Evolutionary conservation across 2,113 vertebrate species (phyloP).

Genomic region (Manacus vitellinus): DNA sequence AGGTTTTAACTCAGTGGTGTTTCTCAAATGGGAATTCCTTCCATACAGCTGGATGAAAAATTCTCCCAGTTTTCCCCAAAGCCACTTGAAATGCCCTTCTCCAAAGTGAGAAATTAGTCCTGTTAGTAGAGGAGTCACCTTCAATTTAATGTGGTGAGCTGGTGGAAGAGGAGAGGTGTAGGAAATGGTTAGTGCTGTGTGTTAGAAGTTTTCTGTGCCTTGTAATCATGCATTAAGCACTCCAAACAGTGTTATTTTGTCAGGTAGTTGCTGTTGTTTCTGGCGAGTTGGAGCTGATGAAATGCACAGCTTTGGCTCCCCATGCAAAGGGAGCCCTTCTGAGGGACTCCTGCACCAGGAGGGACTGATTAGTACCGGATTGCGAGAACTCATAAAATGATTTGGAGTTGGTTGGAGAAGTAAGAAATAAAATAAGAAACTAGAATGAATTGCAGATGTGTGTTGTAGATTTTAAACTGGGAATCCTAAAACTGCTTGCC

Average conservation of each 20-base stretch:
- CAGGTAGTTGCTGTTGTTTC: constrained; percentile 13
- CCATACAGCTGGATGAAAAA: not conserved
- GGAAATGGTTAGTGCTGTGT: not conserved
- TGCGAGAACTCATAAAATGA: not conserved
- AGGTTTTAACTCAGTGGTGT: not conserved
- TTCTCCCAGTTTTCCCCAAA: not conserved
- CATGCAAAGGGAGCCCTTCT: not conserved
- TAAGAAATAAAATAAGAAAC: constrained; percentile 20
- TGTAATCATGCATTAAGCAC: not conserved
- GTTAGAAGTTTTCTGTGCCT: not conserved
- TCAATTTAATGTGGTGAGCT: not conserved
- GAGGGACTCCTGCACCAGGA: constrained; percentile 44
- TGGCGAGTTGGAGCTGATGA: not conserved
- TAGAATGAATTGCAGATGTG: constrained; percentile 44
- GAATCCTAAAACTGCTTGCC: constrained; percentile 36
- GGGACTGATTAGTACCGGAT: constrained; percentile 6
- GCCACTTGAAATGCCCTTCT: not conserved
- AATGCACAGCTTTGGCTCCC: not conserved
- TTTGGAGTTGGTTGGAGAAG: not conserved
- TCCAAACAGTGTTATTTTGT: not conserved
- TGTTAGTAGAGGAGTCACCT: not conserved
- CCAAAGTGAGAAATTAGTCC: not conserved
- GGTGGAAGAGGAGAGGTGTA: not conserved
- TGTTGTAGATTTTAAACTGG: not conserved
- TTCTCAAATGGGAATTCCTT: not conserved